Base-by-base conservation (phyloP, 2,113 vertebrate genomes). In the Larimichthys polyactis region DNA sequence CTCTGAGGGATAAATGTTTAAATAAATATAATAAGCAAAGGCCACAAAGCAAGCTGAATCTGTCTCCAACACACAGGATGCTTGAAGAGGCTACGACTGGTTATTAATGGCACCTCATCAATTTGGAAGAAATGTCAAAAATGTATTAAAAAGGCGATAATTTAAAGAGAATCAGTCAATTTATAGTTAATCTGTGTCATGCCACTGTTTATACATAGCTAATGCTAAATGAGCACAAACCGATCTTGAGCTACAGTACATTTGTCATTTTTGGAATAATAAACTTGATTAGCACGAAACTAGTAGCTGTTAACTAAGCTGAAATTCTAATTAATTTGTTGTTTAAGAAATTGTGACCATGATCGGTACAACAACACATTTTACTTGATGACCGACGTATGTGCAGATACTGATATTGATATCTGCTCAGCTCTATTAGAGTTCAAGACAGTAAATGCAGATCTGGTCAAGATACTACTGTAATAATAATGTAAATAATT, bases 1-100 rank as follows among this genome's bases (percentile, higher is more conserved):
- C 66, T 85, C 78, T 51, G 32, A 65, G 74, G 69, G 69, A 68
- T 27, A 52, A 57, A 40, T 43, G 36, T 16, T 16, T 8, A 46
- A 79, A 66, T 52, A 36, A 78, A 66, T 44, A 71, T 8, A 27
- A 73, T 16, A 74, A 78, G 79, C 84, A 72, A 92, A 91, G 90
- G 89, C 88, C 90, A 91, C 88, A 32, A 80, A 90, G 87, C 86
- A 40, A 91, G 82, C 79, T 62, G 27, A 17, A 44, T 81, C 54
- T 65, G 44, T 75, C 59, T 59, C 15, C 58, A 29, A 16, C 67
- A 11, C 66, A 24, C 68, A 15, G 66, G 80, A 75, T 11, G 59
- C 78, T 59, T 62, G 29, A 46, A 78, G 82, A 86, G 71, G 66
- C 10, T 51, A 1, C 6, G 3, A 55, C 54, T 10, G n/a, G 4